Evolutionary conservation across 1,140 invertebrate genomes (phyloP).

Genomic region (Spodoptera litura): DNA sequence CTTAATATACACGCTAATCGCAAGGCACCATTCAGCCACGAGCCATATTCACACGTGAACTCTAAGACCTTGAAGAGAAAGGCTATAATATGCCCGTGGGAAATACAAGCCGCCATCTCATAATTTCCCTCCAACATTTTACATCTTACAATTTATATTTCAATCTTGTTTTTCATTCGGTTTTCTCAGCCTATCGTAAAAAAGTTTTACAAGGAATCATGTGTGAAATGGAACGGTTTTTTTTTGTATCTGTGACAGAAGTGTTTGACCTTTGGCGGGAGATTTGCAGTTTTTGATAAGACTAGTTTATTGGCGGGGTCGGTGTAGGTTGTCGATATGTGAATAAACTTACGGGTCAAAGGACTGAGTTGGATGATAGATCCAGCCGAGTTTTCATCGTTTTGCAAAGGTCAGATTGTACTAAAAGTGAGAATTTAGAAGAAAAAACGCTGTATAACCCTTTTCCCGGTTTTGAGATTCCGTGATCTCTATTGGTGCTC

Average conservation of each 20-base stretch:
- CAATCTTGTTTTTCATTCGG: constrained; percentile 31
- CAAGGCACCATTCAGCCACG: neutral
- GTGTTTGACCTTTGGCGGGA: constrained; percentile 6
- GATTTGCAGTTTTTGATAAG: constrained; percentile 1
- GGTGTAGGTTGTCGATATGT: no score
- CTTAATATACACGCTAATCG: constrained; percentile 8
- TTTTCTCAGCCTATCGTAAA: constrained; percentile 24
- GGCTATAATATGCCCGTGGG: constrained; percentile 10
- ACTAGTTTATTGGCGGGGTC: neutral
- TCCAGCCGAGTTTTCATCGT: no score
- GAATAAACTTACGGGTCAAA: no score
- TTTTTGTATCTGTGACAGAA: neutral
- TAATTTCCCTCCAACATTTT: constrained; percentile 26
- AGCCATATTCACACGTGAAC: constrained; percentile 21
- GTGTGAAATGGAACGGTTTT: constrained; percentile 1
- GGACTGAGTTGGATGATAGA: no score
- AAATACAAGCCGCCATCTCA: constrained; percentile 19
- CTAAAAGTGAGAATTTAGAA: no score
- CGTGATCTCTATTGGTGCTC: no score
- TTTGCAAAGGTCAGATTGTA: no score
- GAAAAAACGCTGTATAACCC: no score
- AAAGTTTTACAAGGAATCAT: constrained; percentile 18
- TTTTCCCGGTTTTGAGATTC: no score
- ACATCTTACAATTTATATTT: constrained; percentile 35
- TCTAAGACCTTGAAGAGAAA: neutral